Base-by-base conservation (phyloP, 2,888 invertebrate species). In the Agonopterix subpropinquella region DNA sequence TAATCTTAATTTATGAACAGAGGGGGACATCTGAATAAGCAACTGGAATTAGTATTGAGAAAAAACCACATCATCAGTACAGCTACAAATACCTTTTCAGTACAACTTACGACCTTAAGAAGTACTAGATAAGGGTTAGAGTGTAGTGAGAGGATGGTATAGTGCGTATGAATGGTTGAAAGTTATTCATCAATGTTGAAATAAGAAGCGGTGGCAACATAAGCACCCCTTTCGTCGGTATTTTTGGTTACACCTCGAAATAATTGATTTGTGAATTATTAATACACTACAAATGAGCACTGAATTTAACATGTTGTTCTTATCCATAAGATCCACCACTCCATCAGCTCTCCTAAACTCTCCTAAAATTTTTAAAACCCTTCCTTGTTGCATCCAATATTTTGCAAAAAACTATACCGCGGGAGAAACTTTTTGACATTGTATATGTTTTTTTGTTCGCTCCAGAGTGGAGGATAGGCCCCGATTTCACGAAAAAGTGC, bases 1-100 rank as follows among this genome's bases (percentile, higher is more conserved):
- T 77, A 79, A 77, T 75, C 74, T 61, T 77, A 70, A 81, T 79
- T 80, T 81, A 80, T 75, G 65, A 65, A 64, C 61, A 53, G 53
- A 67, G 73, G 74, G 72, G 62, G 61, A 73, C 70, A 74, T 73
- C 71, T 77, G 76, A 73, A 77, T 74, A 75, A 73, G 75, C 78
- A 77, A 73, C 73, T 65, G 69, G 67, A 67, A 71, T 73, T 69
- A 70, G 66, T 67, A 58, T 44, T 56, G 50, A 56, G 65, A 67
- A 72, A 63, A 28, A 28, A 28, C 28, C 28, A 28, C 28, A 1
- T 7, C 4, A 28, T 61, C 10, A 35, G 61, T 44, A 1, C 10
- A n/a, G 4, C 11, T 13, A 36, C 18, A 13, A 11, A 35, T 47
- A 41, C 11, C 2, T 41, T 46, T 46, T 18, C 8, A 35, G 44